Conservation (phyloP, 2,797 vertebrate genomes). For the Harpagifer antarcticus region DNA sequence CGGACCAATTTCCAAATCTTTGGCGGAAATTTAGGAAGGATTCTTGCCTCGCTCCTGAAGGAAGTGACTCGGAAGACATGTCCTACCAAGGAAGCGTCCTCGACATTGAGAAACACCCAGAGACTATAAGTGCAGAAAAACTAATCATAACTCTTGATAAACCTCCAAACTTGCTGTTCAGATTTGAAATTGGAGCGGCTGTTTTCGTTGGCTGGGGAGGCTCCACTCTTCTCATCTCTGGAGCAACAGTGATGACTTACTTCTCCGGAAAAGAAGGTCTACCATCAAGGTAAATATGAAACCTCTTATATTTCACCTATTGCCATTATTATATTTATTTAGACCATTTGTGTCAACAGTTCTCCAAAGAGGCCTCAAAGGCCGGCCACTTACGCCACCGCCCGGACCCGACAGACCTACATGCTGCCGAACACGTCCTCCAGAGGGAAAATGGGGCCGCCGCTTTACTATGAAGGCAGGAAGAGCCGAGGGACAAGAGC, state of each 20-base stretch:
- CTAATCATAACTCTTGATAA: neutral
- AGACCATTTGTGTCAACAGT: conserved; percentile 19
- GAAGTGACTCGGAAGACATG: neutral
- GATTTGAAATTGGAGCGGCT: conserved; percentile 95
- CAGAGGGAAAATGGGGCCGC: conserved; percentile 57
- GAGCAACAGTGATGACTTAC: conserved; percentile 88
- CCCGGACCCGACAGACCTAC: conserved; percentile 68
- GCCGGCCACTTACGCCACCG: conserved; percentile 53
- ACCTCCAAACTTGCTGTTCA: conserved; percentile 65
- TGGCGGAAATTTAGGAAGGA: too few relatives aligned
- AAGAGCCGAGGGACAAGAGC: conserved; percentile 44
- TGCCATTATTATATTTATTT: neutral
- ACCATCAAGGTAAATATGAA: conserved; percentile 64
- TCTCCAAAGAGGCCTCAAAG: conserved; percentile 29
- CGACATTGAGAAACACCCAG: too few relatives aligned
- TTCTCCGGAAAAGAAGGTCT: conserved; percentile 82
- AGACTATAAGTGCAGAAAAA: neutral
- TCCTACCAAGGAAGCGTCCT: too few relatives aligned
- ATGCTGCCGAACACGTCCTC: conserved; percentile 58
- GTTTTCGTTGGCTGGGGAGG: conserved; percentile 97
- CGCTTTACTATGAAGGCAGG: conserved; percentile 69
- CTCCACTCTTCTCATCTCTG: conserved; percentile 90
- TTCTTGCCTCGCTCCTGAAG: too few relatives aligned
- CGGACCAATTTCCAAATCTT: too few relatives aligned
- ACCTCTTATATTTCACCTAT: neutral